Base-by-base conservation (phyloP, 2,113 vertebrate genomes). In the Stercorarius parasiticus region DNA sequence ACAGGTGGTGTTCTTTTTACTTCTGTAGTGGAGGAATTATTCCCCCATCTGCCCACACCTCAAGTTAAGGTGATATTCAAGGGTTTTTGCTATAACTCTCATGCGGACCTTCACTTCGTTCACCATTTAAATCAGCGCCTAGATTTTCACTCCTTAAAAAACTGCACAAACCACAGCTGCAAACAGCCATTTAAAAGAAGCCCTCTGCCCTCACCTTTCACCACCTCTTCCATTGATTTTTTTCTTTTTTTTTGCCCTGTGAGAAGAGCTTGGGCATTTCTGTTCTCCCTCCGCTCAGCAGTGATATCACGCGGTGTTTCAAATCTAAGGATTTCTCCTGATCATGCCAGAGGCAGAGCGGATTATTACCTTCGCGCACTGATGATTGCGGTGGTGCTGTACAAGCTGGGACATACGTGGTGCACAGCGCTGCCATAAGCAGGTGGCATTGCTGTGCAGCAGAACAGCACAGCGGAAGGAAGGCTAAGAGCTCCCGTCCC, bases 361-460 rank as follows among this genome's bases (percentile, higher is more conserved):
- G 84, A 29, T 45, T 19, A 6, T 11, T 10, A 32, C 38, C 78
- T 47, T 91, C 38, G 6, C 13, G 19, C 2, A 2, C 1, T 42
- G 70, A 11, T 38, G 53, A 17, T 78, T 58, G 9, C 55, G 29
- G 81, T 0, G 1, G 4, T 45, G 58, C 49, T 65, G 66, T 42
- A 9, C 19, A 42, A 45, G 66, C 20, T 25, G 61, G 49, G 36
- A 1, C 1, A 0, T 16, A 25, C 2, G 2, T 0, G 0, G 26
- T 21, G n/a, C 29, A 5, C 15, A 26, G 8, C 0, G 2, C 65
- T 83, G 40, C 55, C 34, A 26, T 27, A 20, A 56, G 56, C 61
- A 72, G 58, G 30, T 32, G 62, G 61, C 82, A n/a, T 19, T 0
- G 0, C 55, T 34, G 30, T 23, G 49, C 1, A 0, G 6, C 30